Evolutionary conservation across 2,797 vertebrate genomes (phyloP).

Genomic region (Enteromius mattozi): DNA sequence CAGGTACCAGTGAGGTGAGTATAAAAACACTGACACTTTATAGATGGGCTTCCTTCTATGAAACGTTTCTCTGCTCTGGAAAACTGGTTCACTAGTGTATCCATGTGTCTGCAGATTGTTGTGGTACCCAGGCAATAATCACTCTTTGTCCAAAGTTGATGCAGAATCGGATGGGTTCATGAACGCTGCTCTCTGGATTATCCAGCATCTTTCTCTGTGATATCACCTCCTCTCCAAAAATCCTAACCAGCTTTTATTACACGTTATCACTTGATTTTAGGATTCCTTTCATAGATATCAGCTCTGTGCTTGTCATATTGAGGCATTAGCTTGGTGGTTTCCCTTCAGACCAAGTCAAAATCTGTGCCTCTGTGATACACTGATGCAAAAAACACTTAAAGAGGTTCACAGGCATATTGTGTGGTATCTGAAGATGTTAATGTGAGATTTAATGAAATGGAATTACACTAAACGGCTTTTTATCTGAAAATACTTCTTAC

Average conservation of each 20-base stretch:
- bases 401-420: neutral
- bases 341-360: neutral
- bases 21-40: neutral
- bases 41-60: neutral
- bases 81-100: constrained; percentile 44
- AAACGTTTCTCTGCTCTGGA: neutral
- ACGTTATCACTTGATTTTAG: neutral
- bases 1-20: constrained; percentile 87
- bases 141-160: constrained; percentile 88
- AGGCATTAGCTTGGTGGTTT: neutral
- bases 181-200: constrained; percentile 90
- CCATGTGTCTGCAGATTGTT: constrained; percentile 82
- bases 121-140: constrained; percentile 91
- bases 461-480: neutral
- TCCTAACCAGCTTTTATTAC: neutral
- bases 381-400: neutral
- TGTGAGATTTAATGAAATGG: neutral
- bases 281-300: neutral
- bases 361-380: neutral
- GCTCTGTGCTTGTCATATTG: neutral
- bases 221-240: neutral
- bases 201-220: constrained; percentile 80
- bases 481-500: neutral
- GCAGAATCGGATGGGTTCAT: constrained; percentile 94
- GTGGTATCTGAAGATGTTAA: neutral